Percentiles rank a stretch among this genome's conserved stretches.
Conservation (phyloP, 2,797 vertebrate genomes). For the Crax fasciolata region DNA sequence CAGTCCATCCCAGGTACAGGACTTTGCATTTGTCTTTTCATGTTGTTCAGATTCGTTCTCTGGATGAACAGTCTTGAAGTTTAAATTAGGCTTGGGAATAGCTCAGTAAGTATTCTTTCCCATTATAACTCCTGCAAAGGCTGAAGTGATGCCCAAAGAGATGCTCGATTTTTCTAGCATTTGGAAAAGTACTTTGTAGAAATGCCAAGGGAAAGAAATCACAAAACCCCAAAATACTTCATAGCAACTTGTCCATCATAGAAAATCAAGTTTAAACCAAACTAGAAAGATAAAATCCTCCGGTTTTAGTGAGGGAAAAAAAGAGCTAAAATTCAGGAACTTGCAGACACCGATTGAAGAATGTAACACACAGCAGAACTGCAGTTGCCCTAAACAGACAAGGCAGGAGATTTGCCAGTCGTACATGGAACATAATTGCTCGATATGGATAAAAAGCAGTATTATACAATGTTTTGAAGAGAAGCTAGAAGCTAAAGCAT, state of each 20-base stretch:
- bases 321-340: neutral
- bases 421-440: neutral
- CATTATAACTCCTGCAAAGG: neutral
- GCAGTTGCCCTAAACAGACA: neutral
- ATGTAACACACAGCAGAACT: neutral
- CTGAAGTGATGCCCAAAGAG: neutral
- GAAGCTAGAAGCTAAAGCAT: neutral
- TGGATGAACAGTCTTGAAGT: neutral
- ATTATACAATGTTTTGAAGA: neutral
- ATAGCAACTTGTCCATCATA: neutral
- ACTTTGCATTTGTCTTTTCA: neutral
- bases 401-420: neutral
- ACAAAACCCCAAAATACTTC: neutral
- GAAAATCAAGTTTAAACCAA: constrained; percentile 4
- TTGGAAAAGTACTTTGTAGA: neutral
- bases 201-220: neutral
- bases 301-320: neutral
- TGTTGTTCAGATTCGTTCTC: neutral
- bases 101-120: neutral
- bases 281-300: neutral
- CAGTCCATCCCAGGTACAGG: neutral
- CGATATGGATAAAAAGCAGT: neutral
- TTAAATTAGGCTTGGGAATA: neutral
- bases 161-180: neutral
- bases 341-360: neutral